Evolutionary conservation across 2,113 vertebrate species (phyloP).

Genomic region (Ceyx melanurus): DNA sequence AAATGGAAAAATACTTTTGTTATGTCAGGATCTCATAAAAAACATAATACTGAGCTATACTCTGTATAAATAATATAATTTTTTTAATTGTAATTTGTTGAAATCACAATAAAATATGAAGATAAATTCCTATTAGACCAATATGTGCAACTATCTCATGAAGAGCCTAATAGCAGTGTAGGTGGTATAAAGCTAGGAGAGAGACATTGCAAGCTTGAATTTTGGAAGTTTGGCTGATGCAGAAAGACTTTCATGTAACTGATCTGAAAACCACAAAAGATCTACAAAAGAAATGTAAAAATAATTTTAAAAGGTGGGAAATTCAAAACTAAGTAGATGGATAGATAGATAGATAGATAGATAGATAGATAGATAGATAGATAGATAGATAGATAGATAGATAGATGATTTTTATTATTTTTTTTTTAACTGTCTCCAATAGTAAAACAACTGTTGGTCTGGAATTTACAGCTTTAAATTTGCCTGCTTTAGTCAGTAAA

Average conservation of each 20-base stretch:
- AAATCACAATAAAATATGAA: background rate
- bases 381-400: too few species aligned
- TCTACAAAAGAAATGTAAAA: background rate
- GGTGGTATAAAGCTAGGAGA: constrained; percentile 5
- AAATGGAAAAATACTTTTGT: background rate
- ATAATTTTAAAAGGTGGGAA: background rate
- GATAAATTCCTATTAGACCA: constrained; percentile 4
- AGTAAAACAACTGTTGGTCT: background rate
- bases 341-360: too few species aligned
- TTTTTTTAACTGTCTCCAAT: background rate
- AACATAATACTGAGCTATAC: background rate
- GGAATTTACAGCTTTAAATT: background rate
- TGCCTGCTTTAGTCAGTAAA: background rate
- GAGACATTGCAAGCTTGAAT: constrained; percentile 20
- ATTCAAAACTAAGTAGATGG: background rate
- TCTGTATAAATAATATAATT: background rate
- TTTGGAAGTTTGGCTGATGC: background rate
- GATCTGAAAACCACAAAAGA: background rate
- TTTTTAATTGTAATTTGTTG: background rate
- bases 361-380: too few species aligned
- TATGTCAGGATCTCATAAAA: background rate
- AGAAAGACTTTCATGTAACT: background rate
- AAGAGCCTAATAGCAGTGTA: background rate
- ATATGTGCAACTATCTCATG: background rate
- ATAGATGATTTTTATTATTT: background rate